Base-by-base conservation (phyloP, 2,888 invertebrate species). In the Lutraria lutraria region DNA sequence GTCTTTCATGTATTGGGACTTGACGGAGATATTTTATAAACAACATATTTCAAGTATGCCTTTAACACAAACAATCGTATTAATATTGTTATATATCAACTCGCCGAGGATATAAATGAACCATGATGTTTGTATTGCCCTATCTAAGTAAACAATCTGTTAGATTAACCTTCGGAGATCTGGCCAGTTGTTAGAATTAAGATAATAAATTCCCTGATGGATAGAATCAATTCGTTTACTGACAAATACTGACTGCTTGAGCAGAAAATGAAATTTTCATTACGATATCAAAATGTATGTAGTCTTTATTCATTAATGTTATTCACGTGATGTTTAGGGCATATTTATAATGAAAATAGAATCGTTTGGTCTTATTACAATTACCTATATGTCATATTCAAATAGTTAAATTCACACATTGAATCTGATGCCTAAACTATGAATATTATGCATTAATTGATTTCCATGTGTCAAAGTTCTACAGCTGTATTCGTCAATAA, bases 151-250 rank as follows among this genome's bases (percentile, higher is more conserved):
- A 76, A 76, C 76, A 76, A 31, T 76, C 31, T 76, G 76, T 76
- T 25, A 15, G 34, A 34, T 76, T 76, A 76, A 34, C 34, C 34
- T 76, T 19, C 29, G 15, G 16, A 19, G 31, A 76, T 76, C 19
- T 76, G 76, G 31, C 76, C 76, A 76, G 29, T 76, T 76, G 76
- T 31, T 76, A 34, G 29, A 76, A 76, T 76, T 76, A 31, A 31
- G 76, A 76, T 76, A 76, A 76, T 34, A 15, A 76, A 31, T 19
- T 76, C 76, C 76, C 76, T 10, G 34, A 76, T 13, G 76, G 16
- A 76, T 31, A 16, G 3, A 34, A 12, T 15, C 76, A 19, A 76
- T 76, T 76, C 76, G 31, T 76, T 76, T 4, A 76, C 34, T 16
- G 76, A 76, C 76, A 76, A 31, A n/a, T 72, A 29, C 76, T 13